Conservation (phyloP, 2,113 vertebrate genomes). For the Condylura cristata region DNA sequence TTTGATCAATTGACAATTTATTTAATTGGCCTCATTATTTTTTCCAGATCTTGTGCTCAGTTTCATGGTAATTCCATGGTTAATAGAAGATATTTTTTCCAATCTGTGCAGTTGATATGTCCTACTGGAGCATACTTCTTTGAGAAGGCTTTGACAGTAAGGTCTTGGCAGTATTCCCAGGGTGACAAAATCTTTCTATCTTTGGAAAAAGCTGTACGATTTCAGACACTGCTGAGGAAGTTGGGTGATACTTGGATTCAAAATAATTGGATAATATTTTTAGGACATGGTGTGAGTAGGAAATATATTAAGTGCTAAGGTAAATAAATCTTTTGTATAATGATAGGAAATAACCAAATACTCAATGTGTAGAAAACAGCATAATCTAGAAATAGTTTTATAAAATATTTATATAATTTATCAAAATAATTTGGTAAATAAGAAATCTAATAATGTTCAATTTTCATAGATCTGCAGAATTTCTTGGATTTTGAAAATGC, state of each 20-base stretch:
- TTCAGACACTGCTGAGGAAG: slow-evolving; percentile 47
- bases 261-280: slow-evolving; percentile 43
- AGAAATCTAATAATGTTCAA: background rate
- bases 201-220: slow-evolving; percentile 48
- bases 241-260: slow-evolving; percentile 1
- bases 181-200: slow-evolving; percentile 42
- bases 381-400: slow-evolving; percentile 18
- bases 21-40: background rate
- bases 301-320: slow-evolving; percentile 37
- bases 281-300: background rate
- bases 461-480: background rate
- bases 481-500: slow-evolving; percentile 38
- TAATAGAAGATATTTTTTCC: background rate
- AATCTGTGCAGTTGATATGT: background rate
- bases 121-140: background rate
- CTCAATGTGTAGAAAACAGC: background rate
- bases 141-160: slow-evolving; percentile 49
- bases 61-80: background rate
- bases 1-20: background rate
- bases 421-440: slow-evolving; percentile 30
- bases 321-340: background rate
- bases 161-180: slow-evolving; percentile 9
- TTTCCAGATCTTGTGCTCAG: background rate
- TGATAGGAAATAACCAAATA: background rate
- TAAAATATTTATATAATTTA: slow-evolving; percentile 25